These are phyloP conservation scores for Gnatocerus cornutus DNA, from an alignment of 2,888 invertebrate species.

Conservation along the genomic window DNA sequence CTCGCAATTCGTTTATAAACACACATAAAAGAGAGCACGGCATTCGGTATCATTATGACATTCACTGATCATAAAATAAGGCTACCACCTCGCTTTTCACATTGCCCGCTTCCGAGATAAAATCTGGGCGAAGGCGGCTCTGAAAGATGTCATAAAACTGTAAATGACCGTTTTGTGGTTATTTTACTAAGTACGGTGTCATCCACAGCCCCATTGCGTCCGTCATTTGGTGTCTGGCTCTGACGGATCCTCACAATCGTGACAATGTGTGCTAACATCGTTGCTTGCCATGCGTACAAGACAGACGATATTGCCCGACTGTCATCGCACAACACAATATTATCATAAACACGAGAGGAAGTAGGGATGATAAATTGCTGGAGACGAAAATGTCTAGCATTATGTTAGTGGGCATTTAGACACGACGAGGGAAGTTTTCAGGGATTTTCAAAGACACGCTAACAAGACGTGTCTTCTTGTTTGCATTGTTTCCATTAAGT, in stretches of 20 bases:
- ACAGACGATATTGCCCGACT: conserved; percentile 47
- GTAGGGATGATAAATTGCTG: conserved; percentile 38
- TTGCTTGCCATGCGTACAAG: conserved; percentile 47
- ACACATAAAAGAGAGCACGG: conserved; percentile 55
- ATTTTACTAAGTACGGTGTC: conserved; percentile 70
- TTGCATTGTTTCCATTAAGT: no score
- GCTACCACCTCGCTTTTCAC: conserved; percentile 57
- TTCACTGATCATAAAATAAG: conserved; percentile 63
- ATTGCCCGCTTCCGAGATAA: conserved; percentile 61
- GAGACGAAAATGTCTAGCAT: conserved; percentile 5
- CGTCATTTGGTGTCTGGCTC: conserved; percentile 65
- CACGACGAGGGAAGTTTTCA: not conserved
- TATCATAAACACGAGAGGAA: conserved; percentile 56
- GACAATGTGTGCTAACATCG: conserved; percentile 52
- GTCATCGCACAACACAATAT: conserved; percentile 52
- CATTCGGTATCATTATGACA: conserved; percentile 61
- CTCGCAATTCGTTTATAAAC: conserved; percentile 55
- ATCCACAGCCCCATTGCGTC: conserved; percentile 67
- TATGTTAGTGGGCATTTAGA: conserved; percentile 10
- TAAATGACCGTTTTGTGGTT: conserved; percentile 69
- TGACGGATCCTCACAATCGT: conserved; percentile 57
- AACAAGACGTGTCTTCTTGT: no score
- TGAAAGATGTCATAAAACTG: conserved; percentile 67
- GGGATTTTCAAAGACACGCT: no score
- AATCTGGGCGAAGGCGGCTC: conserved; percentile 64